Conservation (phyloP, 2,113 vertebrate species). For the Rhinopithecus roxellana region DNA sequence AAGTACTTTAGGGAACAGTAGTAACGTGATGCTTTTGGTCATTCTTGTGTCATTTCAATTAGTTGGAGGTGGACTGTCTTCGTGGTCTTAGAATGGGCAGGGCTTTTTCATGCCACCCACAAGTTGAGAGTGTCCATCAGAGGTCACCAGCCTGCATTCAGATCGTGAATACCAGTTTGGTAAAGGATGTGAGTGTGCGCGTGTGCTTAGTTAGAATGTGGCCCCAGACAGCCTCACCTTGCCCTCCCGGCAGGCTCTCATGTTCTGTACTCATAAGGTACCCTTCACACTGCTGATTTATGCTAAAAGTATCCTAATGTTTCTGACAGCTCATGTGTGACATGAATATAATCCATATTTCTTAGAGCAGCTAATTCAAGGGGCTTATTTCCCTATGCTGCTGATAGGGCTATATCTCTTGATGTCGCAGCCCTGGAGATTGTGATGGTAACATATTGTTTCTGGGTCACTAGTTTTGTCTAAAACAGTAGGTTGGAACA, state of each 20-base stretch:
- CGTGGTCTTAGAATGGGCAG: not conserved
- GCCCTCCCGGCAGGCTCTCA: slow-evolving; percentile 75
- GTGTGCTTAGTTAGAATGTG: slow-evolving; percentile 35
- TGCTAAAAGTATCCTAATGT: slow-evolving; percentile 94
- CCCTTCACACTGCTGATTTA: slow-evolving; percentile 90
- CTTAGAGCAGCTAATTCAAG: slow-evolving; percentile 88
- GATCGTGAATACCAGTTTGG: not conserved
- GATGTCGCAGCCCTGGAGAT: slow-evolving; percentile 84
- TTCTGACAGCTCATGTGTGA: slow-evolving; percentile 92
- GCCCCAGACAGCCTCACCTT: slow-evolving; percentile 57
- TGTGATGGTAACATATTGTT: slow-evolving; percentile 94
- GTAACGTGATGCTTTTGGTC: not conserved
- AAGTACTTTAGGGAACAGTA: not conserved
- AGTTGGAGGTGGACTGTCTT: not conserved
- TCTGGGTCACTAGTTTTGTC: slow-evolving; percentile 94
- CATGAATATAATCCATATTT: slow-evolving; percentile 94
- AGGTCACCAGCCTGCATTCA: not conserved
- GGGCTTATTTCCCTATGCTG: slow-evolving; percentile 86
- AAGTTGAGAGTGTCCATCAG: not conserved
- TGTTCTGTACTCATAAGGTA: slow-evolving; percentile 81
- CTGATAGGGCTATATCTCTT: slow-evolving; percentile 89
- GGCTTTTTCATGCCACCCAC: not conserved
- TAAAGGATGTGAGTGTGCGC: not conserved
- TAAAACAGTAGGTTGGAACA: slow-evolving; percentile 89
- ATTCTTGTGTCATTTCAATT: not conserved